Percentiles rank a stretch among this genome's conserved stretches.
phyloP scores from a whole-genome alignment of 2,797 vertebrate genomes.

The Hylomyscus alleni region DNA sequence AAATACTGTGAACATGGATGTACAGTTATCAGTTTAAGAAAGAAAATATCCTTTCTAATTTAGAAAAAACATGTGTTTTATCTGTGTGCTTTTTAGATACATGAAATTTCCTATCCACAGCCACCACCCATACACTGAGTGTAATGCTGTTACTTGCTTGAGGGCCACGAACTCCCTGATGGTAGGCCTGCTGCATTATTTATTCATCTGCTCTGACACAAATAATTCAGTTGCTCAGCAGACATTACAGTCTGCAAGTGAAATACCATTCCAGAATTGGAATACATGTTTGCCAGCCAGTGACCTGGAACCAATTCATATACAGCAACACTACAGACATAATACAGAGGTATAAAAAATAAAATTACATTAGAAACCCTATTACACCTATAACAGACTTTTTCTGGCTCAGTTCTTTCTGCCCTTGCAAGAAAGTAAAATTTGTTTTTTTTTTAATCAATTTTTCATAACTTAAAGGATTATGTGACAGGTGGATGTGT shows the following conservation, averaged over 20 bases:
- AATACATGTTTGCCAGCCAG: conserved; percentile 59
- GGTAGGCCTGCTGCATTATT: conserved; percentile 59
- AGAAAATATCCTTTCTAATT: conserved; percentile 29
- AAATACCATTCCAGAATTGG: conserved; percentile 53
- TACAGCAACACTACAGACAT: conserved; percentile 37
- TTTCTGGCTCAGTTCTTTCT: conserved; percentile 59
- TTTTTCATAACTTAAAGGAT: conserved; percentile 1
- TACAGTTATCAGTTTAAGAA: not conserved
- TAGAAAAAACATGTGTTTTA: conserved; percentile 21
- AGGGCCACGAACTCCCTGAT: conserved; percentile 21
- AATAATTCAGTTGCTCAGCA: conserved; percentile 67
- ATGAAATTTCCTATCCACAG: conserved; percentile 19
- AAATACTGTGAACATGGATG: not conserved
- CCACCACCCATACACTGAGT: not conserved
- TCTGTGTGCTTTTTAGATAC: conserved; percentile 43
- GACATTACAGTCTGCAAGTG: conserved; percentile 67
- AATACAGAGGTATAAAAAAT: conserved; percentile 45
- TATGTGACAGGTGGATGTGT: not conserved
- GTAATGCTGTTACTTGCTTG: conserved; percentile 33
- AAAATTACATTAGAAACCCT: conserved; percentile 57
- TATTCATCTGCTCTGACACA: conserved; percentile 78
- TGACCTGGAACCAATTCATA: conserved; percentile 77
- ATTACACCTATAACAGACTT: conserved; percentile 28
- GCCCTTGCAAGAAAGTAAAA: not conserved
- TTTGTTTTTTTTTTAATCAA: not conserved